Evolutionary conservation across 2,113 vertebrate genomes (phyloP), one percentile per base, ranked within the genome.

Genomic region (Felis chaus): DNA sequence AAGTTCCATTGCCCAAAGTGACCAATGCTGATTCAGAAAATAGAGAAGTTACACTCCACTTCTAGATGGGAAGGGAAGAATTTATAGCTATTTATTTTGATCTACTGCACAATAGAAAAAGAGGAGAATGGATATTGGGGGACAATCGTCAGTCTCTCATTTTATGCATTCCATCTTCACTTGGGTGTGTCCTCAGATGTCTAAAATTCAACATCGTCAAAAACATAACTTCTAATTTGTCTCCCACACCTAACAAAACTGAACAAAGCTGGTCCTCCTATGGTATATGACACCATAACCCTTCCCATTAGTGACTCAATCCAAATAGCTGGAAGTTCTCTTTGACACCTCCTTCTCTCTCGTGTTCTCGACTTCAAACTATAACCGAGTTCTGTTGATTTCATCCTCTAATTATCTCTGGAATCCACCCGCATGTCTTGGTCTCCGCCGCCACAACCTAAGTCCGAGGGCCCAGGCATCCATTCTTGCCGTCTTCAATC

Each of bases 311-410:
- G 53, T 97, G 82, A 76, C 78, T 94, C 81, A 87, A n/a, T 36
- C 68, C 55, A 61, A 93, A 97, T 57, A 83, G 61, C 66, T 96
- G 61, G n/a, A 73, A 86, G 92, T 68, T 73, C 69, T 86, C n/a
- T 23, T 87, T 39, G 95, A 93, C 48, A 94, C 66, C 3, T 16
- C 11, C 31, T 55, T 81, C 61, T 93, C 66, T 93, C 48, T 69
- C 41, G 21, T 48, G 68, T 83, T 91, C 68, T 96, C 53, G 18
- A 53, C 55, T 63, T 83, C 69, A 74, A 50, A 87, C 65, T 25
- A 41, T n/a, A 86, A 50, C 9, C 15, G 39, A 50, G 45, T 45
- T 89, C 33, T 94, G 55, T 3, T 92, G 91, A 91, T 55, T 36
- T 76, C 90, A 73, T 65, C 31, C 69, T 79, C n/a, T 11, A 18